Evolutionary conservation across 1,140 invertebrate genomes (phyloP).

Genomic region (Akabosia matsudoensis): DNA sequence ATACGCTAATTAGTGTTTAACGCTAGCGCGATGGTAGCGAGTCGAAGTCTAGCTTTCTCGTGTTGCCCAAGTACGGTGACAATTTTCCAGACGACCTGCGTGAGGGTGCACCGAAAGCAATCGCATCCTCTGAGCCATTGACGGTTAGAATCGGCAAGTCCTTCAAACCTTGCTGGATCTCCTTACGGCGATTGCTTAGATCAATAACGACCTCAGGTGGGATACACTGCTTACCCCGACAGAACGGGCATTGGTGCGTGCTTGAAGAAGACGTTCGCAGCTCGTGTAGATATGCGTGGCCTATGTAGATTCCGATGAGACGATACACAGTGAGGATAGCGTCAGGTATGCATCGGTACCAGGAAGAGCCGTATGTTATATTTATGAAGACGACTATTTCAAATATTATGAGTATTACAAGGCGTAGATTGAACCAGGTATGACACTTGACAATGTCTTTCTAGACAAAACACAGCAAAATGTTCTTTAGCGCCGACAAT

Average conservation of each 20-base stretch:
- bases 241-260: no score
- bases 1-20: no score
- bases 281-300: not conserved
- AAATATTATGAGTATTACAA: slow-evolving; percentile 23
- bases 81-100: no score
- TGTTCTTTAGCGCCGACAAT: no score
- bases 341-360: slow-evolving; percentile 8
- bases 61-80: no score
- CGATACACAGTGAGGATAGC: slow-evolving; percentile 8
- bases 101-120: no score
- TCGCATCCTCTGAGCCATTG: not conserved
- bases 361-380: slow-evolving; percentile 15
- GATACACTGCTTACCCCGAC: not conserved
- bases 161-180: not conserved
- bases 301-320: not conserved
- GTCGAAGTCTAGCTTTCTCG: no score
- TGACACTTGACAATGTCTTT: slow-evolving; percentile 23
- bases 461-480: no score
- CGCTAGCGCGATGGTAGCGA: no score
- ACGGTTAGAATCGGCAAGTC: not conserved
- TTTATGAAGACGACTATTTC: slow-evolving; percentile 27
- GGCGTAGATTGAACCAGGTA: slow-evolving; percentile 27
- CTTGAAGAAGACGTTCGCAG: not conserved
- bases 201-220: not conserved
- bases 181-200: not conserved